Evolutionary conservation across 37 sponge, comb jelly and placozoan species (phyloP).

Genomic region (Halichondria panicea): DNA sequence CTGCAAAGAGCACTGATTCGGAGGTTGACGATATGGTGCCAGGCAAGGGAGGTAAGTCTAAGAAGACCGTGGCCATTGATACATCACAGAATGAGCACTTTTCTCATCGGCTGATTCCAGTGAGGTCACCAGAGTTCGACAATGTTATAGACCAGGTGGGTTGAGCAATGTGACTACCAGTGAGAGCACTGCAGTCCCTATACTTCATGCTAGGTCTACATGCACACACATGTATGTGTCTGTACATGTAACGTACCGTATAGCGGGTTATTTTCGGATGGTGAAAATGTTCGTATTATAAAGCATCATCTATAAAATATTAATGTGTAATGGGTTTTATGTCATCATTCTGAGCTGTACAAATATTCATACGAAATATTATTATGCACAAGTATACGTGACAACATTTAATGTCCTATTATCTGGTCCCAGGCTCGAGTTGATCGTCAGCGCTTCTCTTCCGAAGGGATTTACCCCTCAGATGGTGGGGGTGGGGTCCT

Average conservation of each 20-base stretch:
- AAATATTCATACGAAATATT: background rate
- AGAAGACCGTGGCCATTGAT: slow-evolving; percentile 56
- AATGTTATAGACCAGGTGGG: slow-evolving; percentile 67
- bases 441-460: slow-evolving; percentile 44
- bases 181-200: background rate
- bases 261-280: too few species aligned
- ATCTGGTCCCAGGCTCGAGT: slow-evolving; percentile 51
- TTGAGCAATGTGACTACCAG: background rate
- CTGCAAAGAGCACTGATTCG: slow-evolving; percentile 12
- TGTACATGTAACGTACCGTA: too few species aligned
- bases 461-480: slow-evolving; percentile 6
- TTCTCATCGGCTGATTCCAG: slow-evolving; percentile 52
- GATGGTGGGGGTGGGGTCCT: background rate
- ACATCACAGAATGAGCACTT: slow-evolving; percentile 43
- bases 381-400: too few species aligned
- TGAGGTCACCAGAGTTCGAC: slow-evolving; percentile 64
- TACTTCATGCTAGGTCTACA: background rate
- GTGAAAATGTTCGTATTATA: too few species aligned
- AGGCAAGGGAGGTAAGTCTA: too few species aligned
- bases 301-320: background rate
- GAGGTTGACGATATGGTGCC: background rate
- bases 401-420: background rate
- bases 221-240: background rate
- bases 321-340: background rate
- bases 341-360: background rate